Conservation (phyloP, 2,113 vertebrate species). For the Pelecanus crispus region DNA sequence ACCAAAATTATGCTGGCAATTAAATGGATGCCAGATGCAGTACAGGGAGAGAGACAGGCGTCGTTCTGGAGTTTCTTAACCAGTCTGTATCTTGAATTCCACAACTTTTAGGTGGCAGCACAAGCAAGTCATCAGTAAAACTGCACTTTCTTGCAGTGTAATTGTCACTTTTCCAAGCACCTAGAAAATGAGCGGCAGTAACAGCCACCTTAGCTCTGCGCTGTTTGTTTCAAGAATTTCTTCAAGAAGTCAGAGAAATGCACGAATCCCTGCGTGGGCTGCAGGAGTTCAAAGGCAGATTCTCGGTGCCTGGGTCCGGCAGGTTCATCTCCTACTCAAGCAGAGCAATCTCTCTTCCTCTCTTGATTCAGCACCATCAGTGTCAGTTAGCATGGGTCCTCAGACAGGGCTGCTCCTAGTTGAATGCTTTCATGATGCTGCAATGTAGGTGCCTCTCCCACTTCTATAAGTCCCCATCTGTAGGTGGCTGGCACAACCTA, state of each 20-base stretch:
- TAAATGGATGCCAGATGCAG: neutral
- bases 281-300: neutral
- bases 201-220: neutral
- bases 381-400: neutral
- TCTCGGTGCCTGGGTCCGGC: neutral
- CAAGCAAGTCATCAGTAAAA: neutral
- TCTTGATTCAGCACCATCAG: neutral
- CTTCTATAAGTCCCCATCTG: slow-evolving; percentile 88
- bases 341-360: neutral
- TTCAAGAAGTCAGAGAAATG: neutral
- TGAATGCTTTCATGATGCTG: neutral
- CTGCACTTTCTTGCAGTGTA: neutral
- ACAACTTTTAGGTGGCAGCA: neutral
- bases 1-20: slow-evolving; percentile 6
- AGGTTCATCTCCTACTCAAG: neutral
- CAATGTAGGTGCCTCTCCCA: neutral
- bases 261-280: neutral
- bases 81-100: neutral
- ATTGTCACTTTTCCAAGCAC: neutral
- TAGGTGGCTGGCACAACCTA: slow-evolving; percentile 90
- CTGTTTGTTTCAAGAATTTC: neutral
- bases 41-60: neutral
- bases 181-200: neutral
- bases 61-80: neutral
- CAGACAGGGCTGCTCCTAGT: neutral